Base-by-base conservation (phyloP, 35 echinoderm and acorn worm genomes). In the Heliocidaris tuberculata region DNA sequence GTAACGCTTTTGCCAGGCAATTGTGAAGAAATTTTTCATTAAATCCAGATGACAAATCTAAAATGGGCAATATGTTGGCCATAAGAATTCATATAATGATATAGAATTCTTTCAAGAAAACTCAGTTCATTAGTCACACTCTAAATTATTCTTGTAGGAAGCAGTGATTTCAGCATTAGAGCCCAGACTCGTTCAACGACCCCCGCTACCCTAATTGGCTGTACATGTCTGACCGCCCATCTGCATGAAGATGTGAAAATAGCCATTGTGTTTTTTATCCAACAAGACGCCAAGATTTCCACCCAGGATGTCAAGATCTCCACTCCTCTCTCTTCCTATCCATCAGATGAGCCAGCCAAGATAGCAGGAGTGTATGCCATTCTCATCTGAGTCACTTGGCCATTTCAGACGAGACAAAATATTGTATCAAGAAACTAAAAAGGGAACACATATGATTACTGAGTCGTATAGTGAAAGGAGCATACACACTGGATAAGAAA, bases 291-390 rank as follows among this genome's bases (percentile, higher is more conserved):
- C 65, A 4, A 27, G 21, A 78, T 78, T 78, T n/a, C 65, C 65
- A 78, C 21, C 65, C 65, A 78, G 65, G 21, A 78, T 78, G 27
- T 78, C 21, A 27, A n/a, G 65, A 78, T 78, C 65, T 78, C 27
- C 65, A 78, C 65, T 78, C 65, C 65, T 78, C 65, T 78, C 65
- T 78, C 65, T 78, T 71, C 61, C 61, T 71, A 7, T 78, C 65
- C 65, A 27, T 78, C 27, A 27, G 27, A 70, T 65, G 13, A 65
- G 15, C 15, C 60, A 65, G 19, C 13, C 60, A 65, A 24, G 24
- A 78, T 78, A 78, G 35, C 35, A 42, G 65, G 7, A n/a, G 65
- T 78, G 65, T n/a, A 5, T 78, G 27, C 65, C 65, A 78, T 78
- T n/a, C 52, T 56, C 15, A 56, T 15, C 15, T 56, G 52, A 56